Conservation (phyloP, 2,888 invertebrate species). For the Calliphora vomitoria region DNA sequence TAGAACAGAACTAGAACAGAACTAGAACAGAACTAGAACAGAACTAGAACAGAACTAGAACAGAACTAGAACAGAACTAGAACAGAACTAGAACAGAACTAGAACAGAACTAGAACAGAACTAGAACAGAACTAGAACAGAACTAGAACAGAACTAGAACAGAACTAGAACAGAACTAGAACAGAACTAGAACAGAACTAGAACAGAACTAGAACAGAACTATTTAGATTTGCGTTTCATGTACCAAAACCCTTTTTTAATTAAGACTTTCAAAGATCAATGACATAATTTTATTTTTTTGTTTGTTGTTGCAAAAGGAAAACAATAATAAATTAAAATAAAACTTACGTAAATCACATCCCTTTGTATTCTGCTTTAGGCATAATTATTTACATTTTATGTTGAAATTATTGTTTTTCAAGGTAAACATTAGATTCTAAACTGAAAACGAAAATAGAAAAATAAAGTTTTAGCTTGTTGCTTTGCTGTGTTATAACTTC, state of each 20-base stretch:
- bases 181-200: too few species aligned
- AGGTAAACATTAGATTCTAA: constrained; percentile 61
- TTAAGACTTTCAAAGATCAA: constrained; percentile 6
- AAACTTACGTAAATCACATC: background rate
- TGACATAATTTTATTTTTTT: background rate
- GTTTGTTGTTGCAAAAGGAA: background rate
- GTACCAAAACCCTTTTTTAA: background rate
- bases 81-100: too few species aligned
- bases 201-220: too few species aligned
- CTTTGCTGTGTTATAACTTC: constrained; percentile 3
- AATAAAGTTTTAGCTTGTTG: constrained; percentile 53
- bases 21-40: too few species aligned
- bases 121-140: too few species aligned
- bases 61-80: too few species aligned
- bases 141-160: too few species aligned
- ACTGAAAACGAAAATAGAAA: constrained; percentile 28
- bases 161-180: too few species aligned
- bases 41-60: too few species aligned
- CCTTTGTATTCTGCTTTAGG: constrained; percentile 27
- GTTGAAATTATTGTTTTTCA: constrained; percentile 52
- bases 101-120: too few species aligned
- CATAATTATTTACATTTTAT: constrained; percentile 53
- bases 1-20: too few species aligned
- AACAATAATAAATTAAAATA: background rate
- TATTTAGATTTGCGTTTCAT: background rate